Conservation (phyloP, 1,140 invertebrate genomes). For the Listronotus bonariensis region DNA sequence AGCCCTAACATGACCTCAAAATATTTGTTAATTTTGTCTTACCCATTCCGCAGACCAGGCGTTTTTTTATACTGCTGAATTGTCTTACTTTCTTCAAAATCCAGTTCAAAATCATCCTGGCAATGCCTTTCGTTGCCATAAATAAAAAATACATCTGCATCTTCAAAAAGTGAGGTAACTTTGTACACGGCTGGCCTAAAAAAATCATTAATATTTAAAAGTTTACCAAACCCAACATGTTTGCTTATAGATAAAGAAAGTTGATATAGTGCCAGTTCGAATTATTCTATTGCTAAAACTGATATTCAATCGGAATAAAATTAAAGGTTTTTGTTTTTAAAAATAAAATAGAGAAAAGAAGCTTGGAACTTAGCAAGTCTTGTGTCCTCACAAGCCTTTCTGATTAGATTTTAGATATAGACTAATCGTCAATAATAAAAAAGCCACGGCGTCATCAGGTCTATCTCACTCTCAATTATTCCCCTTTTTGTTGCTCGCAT, state of each 20-base stretch:
- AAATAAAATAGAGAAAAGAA: no score
- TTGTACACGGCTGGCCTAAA: conserved; percentile 74
- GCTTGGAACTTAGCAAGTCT: no score
- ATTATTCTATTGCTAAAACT: no score
- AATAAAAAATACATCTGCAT: conserved; percentile 88
- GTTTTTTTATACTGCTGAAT: conserved; percentile 73
- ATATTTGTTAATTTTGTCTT: conserved; percentile 7
- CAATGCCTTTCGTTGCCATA: conserved; percentile 86
- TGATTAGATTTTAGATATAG: no score
- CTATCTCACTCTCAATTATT: no score
- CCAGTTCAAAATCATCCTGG: conserved; percentile 90
- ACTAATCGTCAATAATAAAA: no score
- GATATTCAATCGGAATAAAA: no score
- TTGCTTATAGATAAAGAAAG: neutral
- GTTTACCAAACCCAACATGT: neutral
- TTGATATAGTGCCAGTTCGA: no score
- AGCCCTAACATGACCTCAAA: neutral
- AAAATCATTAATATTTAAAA: neutral
- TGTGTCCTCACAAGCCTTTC: no score
- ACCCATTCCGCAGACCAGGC: conserved; percentile 63
- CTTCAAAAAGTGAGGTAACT: conserved; percentile 83
- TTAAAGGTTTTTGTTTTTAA: no score
- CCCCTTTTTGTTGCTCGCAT: no score
- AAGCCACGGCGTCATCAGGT: no score
- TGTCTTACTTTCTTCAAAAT: conserved; percentile 80